Conservation (phyloP, 2,888 invertebrate species). For the Graphium colonna region DNA sequence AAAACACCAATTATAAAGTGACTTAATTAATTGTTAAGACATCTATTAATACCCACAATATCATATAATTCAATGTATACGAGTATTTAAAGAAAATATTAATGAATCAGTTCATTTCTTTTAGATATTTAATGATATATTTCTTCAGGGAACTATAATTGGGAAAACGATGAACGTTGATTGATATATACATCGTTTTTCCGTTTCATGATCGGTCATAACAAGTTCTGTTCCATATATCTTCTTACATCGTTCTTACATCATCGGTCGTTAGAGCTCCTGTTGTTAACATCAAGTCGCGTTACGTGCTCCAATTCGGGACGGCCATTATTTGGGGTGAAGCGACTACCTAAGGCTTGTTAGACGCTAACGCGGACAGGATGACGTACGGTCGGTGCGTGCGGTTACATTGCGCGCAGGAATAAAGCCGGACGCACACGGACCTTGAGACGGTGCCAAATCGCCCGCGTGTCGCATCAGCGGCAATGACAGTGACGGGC, state of each 20-base stretch:
- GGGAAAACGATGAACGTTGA: background rate
- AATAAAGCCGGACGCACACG: constrained; percentile 11
- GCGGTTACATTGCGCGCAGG: background rate
- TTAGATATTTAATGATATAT: no score
- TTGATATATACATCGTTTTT: background rate
- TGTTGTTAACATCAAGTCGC: background rate
- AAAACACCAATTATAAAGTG: background rate
- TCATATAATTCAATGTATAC: no score
- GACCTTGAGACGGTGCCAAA: constrained; percentile 19
- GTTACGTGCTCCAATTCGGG: background rate
- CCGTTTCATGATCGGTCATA: background rate
- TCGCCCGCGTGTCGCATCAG: background rate
- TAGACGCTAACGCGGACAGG: constrained; percentile 5
- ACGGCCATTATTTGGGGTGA: constrained; percentile 17
- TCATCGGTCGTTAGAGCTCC: no score
- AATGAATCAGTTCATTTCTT: no score
- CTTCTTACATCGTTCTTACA: no score
- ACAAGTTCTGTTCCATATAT: background rate
- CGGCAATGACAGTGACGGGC: constrained; percentile 10
- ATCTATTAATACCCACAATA: no score
- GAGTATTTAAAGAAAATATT: background rate
- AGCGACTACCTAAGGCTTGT: constrained; percentile 8
- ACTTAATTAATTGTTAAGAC: no score
- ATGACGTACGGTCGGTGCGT: constrained; percentile 12
- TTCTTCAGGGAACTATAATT: background rate